Evolutionary conservation across 2,888 invertebrate genomes (phyloP).

Genomic region (Folsomia candida): DNA sequence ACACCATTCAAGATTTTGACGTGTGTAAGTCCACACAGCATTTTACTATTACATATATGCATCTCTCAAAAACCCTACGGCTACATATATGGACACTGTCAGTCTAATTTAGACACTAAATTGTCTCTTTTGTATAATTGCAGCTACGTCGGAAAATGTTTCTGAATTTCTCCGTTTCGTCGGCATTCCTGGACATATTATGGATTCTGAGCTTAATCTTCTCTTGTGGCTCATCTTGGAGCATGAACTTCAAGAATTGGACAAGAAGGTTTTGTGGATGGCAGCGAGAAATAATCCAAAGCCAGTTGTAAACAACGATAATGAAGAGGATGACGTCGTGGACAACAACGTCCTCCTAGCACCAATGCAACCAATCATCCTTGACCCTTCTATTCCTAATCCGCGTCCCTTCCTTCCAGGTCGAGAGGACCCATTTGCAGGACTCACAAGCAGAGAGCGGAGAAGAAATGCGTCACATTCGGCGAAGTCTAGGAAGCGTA

Average conservation of each 20-base stretch:
- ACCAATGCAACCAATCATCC: neutral
- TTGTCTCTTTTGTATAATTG: no score
- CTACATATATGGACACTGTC: no score
- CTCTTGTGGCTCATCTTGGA: conserved; percentile 42
- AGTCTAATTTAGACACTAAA: no score
- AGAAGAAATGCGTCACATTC: neutral
- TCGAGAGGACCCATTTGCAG: neutral
- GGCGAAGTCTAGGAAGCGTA: neutral
- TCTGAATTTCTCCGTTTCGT: conserved; percentile 7
- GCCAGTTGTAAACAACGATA: neutral
- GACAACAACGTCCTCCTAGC: neutral
- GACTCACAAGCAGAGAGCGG: neutral
- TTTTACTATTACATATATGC: no score
- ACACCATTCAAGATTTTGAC: conserved; percentile 41
- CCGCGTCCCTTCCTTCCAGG: neutral
- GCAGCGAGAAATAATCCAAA: neutral
- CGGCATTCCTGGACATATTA: conserved; percentile 24
- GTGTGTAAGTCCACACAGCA: conserved; percentile 26
- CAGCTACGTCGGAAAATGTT: conserved; percentile 22
- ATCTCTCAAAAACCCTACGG: no score
- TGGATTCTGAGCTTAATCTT: conserved; percentile 31
- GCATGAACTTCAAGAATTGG: conserved; percentile 24
- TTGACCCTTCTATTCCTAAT: neutral
- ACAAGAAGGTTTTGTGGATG: neutral
- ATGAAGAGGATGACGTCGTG: neutral